Evolutionary conservation across 2,888 invertebrate species (phyloP), one percentile per base, ranked within the genome.

Genomic region (Ectemnius lituratus): DNA sequence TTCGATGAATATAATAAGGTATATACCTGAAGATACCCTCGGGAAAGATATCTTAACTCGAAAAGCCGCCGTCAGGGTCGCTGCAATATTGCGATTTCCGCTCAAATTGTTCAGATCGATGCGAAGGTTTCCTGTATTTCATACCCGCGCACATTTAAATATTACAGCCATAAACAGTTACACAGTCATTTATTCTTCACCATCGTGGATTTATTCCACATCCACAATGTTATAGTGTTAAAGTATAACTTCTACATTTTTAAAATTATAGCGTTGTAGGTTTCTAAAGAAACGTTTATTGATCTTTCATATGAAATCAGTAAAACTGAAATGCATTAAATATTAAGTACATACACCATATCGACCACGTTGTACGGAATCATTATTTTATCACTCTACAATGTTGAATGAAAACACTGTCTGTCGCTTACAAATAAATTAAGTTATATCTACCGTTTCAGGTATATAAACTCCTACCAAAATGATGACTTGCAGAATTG

Each of bases 1-100:
- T 80, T 81, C 75, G 76, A 75, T 78, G 79, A 84, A 84, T 85
- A 84, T 81, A 85, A 82, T 80, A 80, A 79, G 78, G 78, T 78
- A 37, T 37, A 37, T 37, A 72, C 52, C 77, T 68, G 66, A 73
- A 76, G 73, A 63, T 70, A 81, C 77, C 76, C 75, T 77, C 60
- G 76, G 75, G 79, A 84, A 83, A 83, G 84, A 85, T 85, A 84
- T 83, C 84, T 81, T 73, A 82, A 84, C 79, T 87, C 74, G 64
- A 79, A 86, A 85, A 86, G 85, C 85, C 79, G 80, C 84, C 87
- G 78, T 73, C 58, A 86, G 88, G 76, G 72, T 79, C 83, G 81
- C 84, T 73, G 70, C 28, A 45, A 6, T 52, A 58, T 20, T n/a
- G 45, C 37, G 28, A 63, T 67, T 81, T 82, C 82, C 81, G 81